Conservation (phyloP, 2,888 invertebrate genomes). For the Anthrax anthrax region DNA sequence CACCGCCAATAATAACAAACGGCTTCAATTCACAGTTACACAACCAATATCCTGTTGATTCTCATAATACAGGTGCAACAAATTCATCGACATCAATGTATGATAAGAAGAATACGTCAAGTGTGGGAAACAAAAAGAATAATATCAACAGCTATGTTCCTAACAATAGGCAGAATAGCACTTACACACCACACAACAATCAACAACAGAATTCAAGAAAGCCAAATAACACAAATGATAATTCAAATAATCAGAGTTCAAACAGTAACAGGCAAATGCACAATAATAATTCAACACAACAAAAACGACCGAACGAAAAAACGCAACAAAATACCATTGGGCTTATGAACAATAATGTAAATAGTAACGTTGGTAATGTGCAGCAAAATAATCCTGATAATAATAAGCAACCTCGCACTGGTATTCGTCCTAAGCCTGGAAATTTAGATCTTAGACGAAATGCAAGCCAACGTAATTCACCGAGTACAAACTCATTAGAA, state of each 20-base stretch:
- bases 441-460: slow-evolving; percentile 27
- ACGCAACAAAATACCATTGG: background rate
- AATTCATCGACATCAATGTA: slow-evolving; percentile 3
- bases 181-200: background rate
- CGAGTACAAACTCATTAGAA: slow-evolving; percentile 31
- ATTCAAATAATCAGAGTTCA: background rate
- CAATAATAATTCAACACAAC: background rate
- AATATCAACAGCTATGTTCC: slow-evolving; percentile 8
- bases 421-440: slow-evolving; percentile 23
- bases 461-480: slow-evolving; percentile 33
- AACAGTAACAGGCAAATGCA: slow-evolving; percentile 1
- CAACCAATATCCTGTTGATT: slow-evolving; percentile 1
- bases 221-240: background rate
- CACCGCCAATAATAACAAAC: slow-evolving; percentile 28
- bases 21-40: slow-evolving; percentile 18
- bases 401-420: slow-evolving; percentile 9
- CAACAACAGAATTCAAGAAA: slow-evolving; percentile 5
- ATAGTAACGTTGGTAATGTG: slow-evolving; percentile 9
- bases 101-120: slow-evolving; percentile 2
- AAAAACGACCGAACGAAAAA: background rate
- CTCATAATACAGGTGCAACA: slow-evolving; percentile 2
- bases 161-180: slow-evolving; percentile 2
- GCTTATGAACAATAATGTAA: slow-evolving; percentile 9
- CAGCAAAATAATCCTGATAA: slow-evolving; percentile 12
- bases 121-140: slow-evolving; percentile 7